Evolutionary conservation across 2,797 vertebrate species (phyloP), one percentile per base, ranked within the genome.

Genomic region (Microctenopoma lineatum): DNA sequence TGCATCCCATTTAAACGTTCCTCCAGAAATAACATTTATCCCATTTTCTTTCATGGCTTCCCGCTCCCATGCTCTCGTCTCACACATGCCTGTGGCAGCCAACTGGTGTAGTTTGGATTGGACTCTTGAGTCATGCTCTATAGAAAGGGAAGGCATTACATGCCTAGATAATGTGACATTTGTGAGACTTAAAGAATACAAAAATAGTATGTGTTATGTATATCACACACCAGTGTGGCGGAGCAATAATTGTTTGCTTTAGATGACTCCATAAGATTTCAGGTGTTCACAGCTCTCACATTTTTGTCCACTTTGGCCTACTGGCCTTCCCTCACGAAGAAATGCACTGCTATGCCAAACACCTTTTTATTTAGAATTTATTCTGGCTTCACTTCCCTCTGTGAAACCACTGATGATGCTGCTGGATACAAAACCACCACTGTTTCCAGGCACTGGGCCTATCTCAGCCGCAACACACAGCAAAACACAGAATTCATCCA

Each of bases 21-120:
- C 85, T 85, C 79, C 80, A 87, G 84, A 91, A 87, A 90, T 92
- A 93, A 94, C 88, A 91, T 92, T 93, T 92, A 93, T 92, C 88
- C 91, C 92, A 94, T 93, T 90, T 46, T 89, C 81, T 89, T 91
- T 88, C 86, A 86, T 86, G 86, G 87, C 72, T 89, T 80, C 85
- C 77, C 39, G 87, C 87, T 86, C 83, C 79, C 63, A 60, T 85
- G 80, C 81, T 65, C 86, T 84, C 76, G 32, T 74, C 72, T 85
- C 71, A 87, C 76, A 82, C 32, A 75, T 66, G 84, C 87, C 71
- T 54, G 71, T 77, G 74, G 87, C 77, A 53, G 73, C 66, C 64
- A 64, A 73, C 74, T 78, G 72, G 67, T 85, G 80, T 29, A 56
- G 77, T 58, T 59, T 10, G 56, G 57, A 71, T 74, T 61, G 58